Evolutionary conservation across 2,797 vertebrate species (phyloP).

Genomic region (Mormyrops boulengeri): DNA sequence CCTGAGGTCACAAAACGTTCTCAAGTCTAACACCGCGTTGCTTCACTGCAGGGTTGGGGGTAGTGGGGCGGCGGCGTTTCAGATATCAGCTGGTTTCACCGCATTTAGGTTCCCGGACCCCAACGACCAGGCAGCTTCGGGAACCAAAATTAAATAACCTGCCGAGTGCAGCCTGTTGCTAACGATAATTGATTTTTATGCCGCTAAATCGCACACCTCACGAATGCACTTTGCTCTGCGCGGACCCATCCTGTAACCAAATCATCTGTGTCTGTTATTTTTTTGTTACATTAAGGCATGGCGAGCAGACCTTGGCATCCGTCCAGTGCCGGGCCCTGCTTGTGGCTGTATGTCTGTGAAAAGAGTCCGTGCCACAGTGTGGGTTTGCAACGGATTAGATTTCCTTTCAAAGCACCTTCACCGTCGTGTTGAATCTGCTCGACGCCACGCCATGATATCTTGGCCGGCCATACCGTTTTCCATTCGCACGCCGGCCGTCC

Average conservation of each 20-base stretch:
- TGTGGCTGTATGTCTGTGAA: background rate
- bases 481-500: background rate
- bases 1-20: background rate
- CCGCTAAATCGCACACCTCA: background rate
- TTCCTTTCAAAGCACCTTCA: conserved; percentile 18
- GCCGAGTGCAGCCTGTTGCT: background rate
- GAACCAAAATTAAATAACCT: conserved; percentile 8
- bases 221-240: background rate
- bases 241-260: background rate
- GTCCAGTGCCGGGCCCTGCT: background rate
- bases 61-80: background rate
- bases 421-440: background rate
- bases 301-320: background rate
- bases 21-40: background rate
- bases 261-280: background rate
- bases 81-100: background rate
- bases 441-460: background rate
- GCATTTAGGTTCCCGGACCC: background rate
- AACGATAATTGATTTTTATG: conserved; percentile 6
- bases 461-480: background rate
- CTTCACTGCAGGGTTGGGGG: background rate
- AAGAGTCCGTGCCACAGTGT: background rate
- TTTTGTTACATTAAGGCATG: background rate
- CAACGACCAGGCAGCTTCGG: background rate
- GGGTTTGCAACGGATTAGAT: conserved; percentile 10